Evolutionary conservation across 53 echinoderm and acorn worm species (phyloP).

Genomic region (Henricia sp.): DNA sequence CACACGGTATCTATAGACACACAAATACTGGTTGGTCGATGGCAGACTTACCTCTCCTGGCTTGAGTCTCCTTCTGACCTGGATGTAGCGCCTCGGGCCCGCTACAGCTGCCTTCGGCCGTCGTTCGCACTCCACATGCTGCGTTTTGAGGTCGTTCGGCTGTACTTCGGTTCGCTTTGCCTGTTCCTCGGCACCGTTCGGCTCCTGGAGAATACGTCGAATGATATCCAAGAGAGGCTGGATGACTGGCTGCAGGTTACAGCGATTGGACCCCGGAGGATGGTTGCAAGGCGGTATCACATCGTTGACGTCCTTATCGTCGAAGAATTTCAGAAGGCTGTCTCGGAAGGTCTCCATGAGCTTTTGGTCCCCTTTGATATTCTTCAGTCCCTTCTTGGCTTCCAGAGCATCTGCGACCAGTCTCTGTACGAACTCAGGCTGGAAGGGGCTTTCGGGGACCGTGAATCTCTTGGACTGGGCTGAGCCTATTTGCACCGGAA

Average conservation of each 20-base stretch:
- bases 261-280: constrained; percentile 24
- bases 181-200: neutral
- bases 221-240: constrained; percentile 41
- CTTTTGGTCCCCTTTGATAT: constrained; percentile 24
- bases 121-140: neutral
- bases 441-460: constrained; percentile 37
- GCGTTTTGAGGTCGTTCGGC: neutral
- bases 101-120: neutral
- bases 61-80: constrained; percentile 28
- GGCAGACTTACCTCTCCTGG: constrained; percentile 17
- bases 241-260: constrained; percentile 53
- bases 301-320: constrained; percentile 22
- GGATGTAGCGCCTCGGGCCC: constrained; percentile 8
- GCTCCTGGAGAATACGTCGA: constrained; percentile 21
- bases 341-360: constrained; percentile 37
- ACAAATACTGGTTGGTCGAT: too few species aligned
- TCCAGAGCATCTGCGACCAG: constrained; percentile 43
- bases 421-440: constrained; percentile 44
- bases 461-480: constrained; percentile 4
- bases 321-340: constrained; percentile 51
- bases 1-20: too few species aligned
- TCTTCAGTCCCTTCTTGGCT: constrained; percentile 40
- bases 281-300: constrained; percentile 33
- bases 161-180: neutral
- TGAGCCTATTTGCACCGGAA: constrained; percentile 23